Percentiles rank a stretch among this genome's conserved stretches.
Evolutionary conservation across 2,113 vertebrate species (phyloP).

Genomic region (Apeltes quadracus): DNA sequence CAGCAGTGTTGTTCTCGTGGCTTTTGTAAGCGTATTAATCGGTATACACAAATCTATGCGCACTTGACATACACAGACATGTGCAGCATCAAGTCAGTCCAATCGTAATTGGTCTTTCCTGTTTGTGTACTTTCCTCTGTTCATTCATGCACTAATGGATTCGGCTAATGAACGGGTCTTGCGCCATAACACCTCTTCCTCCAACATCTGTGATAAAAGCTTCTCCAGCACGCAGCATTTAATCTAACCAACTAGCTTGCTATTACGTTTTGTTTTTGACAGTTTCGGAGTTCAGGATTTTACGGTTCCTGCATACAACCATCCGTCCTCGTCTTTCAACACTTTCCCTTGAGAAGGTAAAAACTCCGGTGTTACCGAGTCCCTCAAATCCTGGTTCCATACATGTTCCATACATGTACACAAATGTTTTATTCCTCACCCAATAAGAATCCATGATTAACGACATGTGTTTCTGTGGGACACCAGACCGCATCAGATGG

Average conservation of each 20-base stretch:
- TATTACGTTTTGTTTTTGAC: constrained; percentile 37
- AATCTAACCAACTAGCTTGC: constrained; percentile 49
- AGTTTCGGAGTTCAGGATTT: not conserved
- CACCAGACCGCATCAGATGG: constrained; percentile 2
- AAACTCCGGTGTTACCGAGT: not conserved
- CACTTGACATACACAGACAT: constrained; percentile 34
- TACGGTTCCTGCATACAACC: not conserved
- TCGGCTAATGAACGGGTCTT: constrained; percentile 59
- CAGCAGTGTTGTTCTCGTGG: constrained; percentile 35
- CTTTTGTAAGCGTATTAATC: constrained; percentile 48
- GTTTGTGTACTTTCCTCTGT: constrained; percentile 48
- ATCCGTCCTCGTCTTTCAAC: not conserved
- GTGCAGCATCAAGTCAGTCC: constrained; percentile 27
- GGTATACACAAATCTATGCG: constrained; percentile 1
- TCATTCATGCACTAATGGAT: constrained; percentile 64
- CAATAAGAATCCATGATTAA: constrained; percentile 27
- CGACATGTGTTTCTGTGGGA: constrained; percentile 23
- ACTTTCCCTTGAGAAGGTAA: not conserved
- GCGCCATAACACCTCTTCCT: constrained; percentile 41
- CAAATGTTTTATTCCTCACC: not conserved
- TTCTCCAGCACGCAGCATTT: constrained; percentile 31
- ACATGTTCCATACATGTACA: no score
- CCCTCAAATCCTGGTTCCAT: no score
- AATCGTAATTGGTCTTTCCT: constrained; percentile 49
- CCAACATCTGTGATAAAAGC: constrained; percentile 46